These are phyloP conservation scores for Pituophis catenifer DNA, from an alignment of 2,113 vertebrate genomes.

Conservation along the genomic window DNA sequence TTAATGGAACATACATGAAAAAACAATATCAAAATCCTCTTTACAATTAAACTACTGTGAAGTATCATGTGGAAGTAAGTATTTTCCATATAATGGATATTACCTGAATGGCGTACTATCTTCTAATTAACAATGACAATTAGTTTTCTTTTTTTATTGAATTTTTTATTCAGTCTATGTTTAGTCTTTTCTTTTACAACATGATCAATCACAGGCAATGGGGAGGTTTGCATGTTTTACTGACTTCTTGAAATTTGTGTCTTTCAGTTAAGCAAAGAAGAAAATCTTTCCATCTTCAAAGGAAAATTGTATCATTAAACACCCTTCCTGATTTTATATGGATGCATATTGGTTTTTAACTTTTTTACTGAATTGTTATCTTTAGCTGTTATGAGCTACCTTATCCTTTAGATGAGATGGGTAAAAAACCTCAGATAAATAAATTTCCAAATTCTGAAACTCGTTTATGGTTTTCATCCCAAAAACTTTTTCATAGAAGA, in stretches of 20 bases:
- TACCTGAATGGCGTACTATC: background rate
- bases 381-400: too few relatives aligned
- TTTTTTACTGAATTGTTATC: too few relatives aligned
- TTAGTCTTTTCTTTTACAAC: background rate
- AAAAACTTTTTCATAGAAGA: background rate
- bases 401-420: too few relatives aligned
- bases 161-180: background rate
- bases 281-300: background rate
- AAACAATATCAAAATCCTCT: background rate
- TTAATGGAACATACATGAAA: background rate
- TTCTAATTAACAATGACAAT: background rate
- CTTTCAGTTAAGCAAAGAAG: background rate
- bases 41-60: background rate
- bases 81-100: background rate
- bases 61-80: background rate
- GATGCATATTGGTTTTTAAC: too few relatives aligned
- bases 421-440: too few relatives aligned
- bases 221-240: background rate
- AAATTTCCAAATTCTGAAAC: too few relatives aligned
- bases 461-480: background rate
- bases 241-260: background rate
- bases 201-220: background rate
- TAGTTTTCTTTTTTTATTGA: background rate
- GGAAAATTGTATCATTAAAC: background rate
- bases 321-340: too few relatives aligned